Evolutionary conservation across 2,888 invertebrate species (phyloP).

Genomic region (Neoscelio sp.): DNA sequence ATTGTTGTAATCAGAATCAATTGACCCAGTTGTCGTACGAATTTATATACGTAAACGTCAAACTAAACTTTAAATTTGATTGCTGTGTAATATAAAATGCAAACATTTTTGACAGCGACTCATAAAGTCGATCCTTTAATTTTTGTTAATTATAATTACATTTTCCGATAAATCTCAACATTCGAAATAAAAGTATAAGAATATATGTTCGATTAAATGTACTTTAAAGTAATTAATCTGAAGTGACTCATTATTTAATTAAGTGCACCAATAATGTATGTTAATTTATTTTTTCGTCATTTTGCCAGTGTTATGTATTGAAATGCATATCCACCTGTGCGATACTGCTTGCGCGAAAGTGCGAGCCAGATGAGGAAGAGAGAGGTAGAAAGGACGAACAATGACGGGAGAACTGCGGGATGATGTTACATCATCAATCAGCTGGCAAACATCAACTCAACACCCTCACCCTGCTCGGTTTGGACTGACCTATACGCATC

Average conservation of each 20-base stretch:
- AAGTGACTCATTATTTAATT: too few relatives aligned
- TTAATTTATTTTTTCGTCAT: slow-evolving; percentile 6
- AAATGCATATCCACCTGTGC: slow-evolving; percentile 16
- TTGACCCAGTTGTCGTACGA: slow-evolving; percentile 11
- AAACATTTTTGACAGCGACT: slow-evolving; percentile 34
- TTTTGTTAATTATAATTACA: slow-evolving; percentile 24
- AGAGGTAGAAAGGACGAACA: slow-evolving; percentile 63
- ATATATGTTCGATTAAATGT: too few relatives aligned
- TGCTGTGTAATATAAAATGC: slow-evolving; percentile 31
- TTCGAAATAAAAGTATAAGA: slow-evolving; percentile 15
- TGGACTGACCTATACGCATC: slow-evolving; percentile 72
- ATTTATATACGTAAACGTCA: slow-evolving; percentile 28
- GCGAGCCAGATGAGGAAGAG: slow-evolving; percentile 52
- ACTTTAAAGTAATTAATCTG: too few relatives aligned
- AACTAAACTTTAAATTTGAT: slow-evolving; percentile 35
- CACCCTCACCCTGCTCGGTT: slow-evolving; percentile 74
- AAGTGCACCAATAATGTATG: too few relatives aligned
- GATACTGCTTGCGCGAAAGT: slow-evolving; percentile 41
- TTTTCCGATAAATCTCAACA: slow-evolving; percentile 23
- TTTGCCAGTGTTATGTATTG: not conserved
- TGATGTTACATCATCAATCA: slow-evolving; percentile 83
- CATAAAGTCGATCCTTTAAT: slow-evolving; percentile 20
- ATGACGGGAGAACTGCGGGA: slow-evolving; percentile 72
- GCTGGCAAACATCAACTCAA: slow-evolving; percentile 82
- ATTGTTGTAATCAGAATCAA: slow-evolving; percentile 29